Evolutionary conservation across 1,140 invertebrate genomes (phyloP).

Genomic region (Triops longicaudatus): DNA sequence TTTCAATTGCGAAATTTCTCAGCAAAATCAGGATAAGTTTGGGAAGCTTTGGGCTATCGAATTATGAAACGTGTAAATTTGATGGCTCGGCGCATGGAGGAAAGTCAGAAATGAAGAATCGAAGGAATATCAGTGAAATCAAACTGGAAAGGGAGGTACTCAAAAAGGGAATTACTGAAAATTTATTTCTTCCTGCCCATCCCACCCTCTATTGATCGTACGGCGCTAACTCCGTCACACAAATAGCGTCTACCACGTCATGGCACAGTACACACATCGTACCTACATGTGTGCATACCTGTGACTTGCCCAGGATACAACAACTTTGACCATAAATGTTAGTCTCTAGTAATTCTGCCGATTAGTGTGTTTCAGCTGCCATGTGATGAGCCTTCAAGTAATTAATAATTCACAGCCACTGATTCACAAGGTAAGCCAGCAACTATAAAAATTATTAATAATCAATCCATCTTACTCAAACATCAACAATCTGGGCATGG

Average conservation of each 20-base stretch:
- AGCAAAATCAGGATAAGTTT: no score
- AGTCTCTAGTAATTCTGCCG: background rate
- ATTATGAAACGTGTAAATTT: no score
- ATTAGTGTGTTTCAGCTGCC: background rate
- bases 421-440: background rate
- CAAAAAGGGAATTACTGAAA: no score
- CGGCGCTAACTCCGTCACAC: background rate
- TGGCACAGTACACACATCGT: background rate
- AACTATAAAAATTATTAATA: background rate
- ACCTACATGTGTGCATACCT: background rate
- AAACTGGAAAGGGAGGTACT: no score
- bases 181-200: background rate
- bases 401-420: background rate
- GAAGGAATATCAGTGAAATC: no score
- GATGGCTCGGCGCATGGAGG: no score
- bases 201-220: background rate
- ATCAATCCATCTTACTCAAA: no score
- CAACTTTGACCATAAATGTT: background rate
- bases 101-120: no score
- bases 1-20: no score
- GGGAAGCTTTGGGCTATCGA: no score
- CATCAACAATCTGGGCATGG: no score
- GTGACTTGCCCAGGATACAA: background rate
- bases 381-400: slow-evolving; percentile 11
- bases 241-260: background rate